phyloP scores from a whole-genome alignment of 2,113 vertebrate genomes.

The Onychorhynchus coronatus region DNA sequence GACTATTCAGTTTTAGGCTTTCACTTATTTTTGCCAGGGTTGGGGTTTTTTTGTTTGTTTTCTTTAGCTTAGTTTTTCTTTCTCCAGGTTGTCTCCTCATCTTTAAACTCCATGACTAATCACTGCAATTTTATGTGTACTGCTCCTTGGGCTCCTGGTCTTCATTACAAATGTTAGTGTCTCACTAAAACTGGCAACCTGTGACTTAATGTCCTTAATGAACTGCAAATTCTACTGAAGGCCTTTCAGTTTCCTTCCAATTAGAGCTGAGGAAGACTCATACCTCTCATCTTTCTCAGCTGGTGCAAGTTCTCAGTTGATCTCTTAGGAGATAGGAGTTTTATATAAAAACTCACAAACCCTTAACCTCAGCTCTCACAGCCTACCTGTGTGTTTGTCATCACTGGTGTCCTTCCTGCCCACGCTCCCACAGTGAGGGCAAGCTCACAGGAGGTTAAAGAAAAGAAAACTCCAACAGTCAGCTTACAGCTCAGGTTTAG shows the following conservation, averaged over 20 bases:
- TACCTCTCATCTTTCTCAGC: not conserved
- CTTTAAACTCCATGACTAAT: not conserved
- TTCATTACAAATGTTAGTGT: not conserved
- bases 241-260: not conserved
- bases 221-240: not conserved
- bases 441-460: not conserved
- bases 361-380: not conserved
- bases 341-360: not conserved
- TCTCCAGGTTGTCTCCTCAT: not conserved
- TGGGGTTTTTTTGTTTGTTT: fast-evolving
- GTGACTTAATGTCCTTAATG: not conserved
- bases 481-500: not conserved
- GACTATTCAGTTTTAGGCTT: not conserved
- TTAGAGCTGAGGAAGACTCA: not conserved
- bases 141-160: not conserved
- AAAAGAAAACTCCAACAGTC: not conserved
- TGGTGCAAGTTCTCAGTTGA: not conserved
- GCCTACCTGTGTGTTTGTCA: not conserved
- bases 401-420: not conserved
- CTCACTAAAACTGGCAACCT: not conserved
- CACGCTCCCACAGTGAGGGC: not conserved
- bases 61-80: not conserved
- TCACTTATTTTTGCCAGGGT: not conserved
- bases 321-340: not conserved
- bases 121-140: not conserved